A percentile compares a stretch with the other conserved stretches of the same genome.
Evolutionary conservation across 2,888 invertebrate genomes (phyloP).

Genomic region (Caenorhabditis virilis): DNA sequence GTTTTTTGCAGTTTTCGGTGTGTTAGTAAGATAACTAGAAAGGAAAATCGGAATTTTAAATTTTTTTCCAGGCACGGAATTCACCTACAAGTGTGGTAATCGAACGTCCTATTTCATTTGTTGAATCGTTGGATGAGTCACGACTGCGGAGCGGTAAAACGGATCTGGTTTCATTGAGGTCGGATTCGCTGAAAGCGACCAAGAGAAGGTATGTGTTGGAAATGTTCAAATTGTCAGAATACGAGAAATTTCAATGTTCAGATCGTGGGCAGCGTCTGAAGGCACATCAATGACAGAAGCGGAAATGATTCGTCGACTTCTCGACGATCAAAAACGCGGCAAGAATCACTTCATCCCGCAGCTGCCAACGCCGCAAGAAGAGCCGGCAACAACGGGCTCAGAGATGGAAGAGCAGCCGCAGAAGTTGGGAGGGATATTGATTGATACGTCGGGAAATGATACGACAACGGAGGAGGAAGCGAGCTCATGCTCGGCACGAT

Average conservation of each 20-base stretch:
- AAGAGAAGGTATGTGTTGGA: constrained; percentile 60
- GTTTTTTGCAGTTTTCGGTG: no score
- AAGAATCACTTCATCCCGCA: constrained; percentile 49
- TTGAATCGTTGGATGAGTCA: constrained; percentile 41
- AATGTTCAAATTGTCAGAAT: no score
- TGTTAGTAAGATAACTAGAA: constrained; percentile 7
- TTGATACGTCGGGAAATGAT: constrained; percentile 17
- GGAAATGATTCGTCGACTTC: constrained; percentile 56
- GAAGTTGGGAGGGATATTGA: neutral
- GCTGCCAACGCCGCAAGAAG: constrained; percentile 31
- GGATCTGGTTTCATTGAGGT: constrained; percentile 61
- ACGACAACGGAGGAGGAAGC: constrained; percentile 34
- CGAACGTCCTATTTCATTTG: constrained; percentile 26
- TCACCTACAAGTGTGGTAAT: constrained; percentile 13
- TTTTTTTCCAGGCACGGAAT: no score
- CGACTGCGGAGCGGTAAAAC: constrained; percentile 47
- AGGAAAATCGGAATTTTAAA: no score
- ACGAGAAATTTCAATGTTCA: no score
- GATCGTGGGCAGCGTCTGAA: constrained; percentile 66
- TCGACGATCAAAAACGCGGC: constrained; percentile 60
- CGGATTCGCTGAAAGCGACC: constrained; percentile 65
- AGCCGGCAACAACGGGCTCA: neutral
- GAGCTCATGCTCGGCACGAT: constrained; percentile 22
- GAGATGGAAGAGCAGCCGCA: constrained; percentile 10
- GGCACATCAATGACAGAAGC: constrained; percentile 52